Conservation (phyloP, 2,797 vertebrate species). For the Selene dorsalis region DNA sequence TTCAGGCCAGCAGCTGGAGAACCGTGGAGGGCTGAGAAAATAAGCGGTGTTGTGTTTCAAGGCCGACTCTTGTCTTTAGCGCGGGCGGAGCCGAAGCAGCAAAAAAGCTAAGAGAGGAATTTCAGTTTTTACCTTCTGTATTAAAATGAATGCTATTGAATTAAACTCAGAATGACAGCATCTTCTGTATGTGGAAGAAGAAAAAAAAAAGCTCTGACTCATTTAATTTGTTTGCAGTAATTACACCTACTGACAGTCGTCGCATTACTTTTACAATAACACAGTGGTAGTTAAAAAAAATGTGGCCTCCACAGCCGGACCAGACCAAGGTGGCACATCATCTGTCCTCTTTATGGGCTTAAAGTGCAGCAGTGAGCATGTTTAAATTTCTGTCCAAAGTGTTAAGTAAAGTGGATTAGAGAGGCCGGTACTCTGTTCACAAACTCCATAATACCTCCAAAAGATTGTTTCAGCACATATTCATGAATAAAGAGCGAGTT, state of each 20-base stretch:
- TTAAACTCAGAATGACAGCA: slow-evolving; percentile 11
- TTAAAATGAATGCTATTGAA: slow-evolving; percentile 19
- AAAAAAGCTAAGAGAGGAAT: not conserved
- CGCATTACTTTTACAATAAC: slow-evolving; percentile 64
- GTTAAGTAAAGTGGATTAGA: slow-evolving; percentile 69
- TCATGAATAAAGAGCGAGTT: slow-evolving; percentile 77
- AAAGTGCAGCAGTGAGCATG: slow-evolving; percentile 44
- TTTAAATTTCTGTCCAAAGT: slow-evolving; percentile 53
- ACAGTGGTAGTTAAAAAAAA: slow-evolving; percentile 44
- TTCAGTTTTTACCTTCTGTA: slow-evolving; percentile 9
- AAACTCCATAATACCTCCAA: slow-evolving; percentile 64
- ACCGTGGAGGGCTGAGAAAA: slow-evolving; percentile 13
- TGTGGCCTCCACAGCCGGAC: slow-evolving; percentile 27
- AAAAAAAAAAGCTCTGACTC: slow-evolving; percentile 10
- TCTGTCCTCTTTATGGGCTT: slow-evolving; percentile 43
- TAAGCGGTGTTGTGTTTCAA: slow-evolving; percentile 5
- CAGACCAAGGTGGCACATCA: slow-evolving; percentile 34
- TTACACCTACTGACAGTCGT: slow-evolving; percentile 49
- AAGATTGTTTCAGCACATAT: slow-evolving; percentile 77
- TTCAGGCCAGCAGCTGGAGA: slow-evolving; percentile 28
- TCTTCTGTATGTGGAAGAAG: slow-evolving; percentile 1
- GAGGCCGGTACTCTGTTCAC: slow-evolving; percentile 50
- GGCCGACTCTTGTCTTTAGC: not conserved
- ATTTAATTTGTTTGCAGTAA: slow-evolving; percentile 59
- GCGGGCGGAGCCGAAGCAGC: not conserved